phyloP scores from a whole-genome alignment of 1,140 invertebrate species.

The Micrasema longulum region DNA sequence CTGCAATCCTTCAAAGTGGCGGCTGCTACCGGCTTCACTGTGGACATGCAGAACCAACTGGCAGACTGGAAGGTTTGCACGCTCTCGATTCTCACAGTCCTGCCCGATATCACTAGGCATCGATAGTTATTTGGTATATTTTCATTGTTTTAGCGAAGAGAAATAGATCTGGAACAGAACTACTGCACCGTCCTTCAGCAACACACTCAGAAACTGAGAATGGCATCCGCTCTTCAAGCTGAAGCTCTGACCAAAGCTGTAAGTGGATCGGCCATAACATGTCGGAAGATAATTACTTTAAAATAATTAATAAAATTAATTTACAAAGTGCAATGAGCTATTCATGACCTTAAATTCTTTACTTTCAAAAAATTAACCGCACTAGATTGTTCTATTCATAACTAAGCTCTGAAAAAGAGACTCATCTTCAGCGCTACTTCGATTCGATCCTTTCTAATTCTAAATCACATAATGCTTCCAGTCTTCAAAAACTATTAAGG shows the following conservation, averaged over 20 bases:
- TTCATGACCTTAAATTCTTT: no score
- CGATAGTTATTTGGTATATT: background rate
- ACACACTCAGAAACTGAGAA: slow-evolving; percentile 44
- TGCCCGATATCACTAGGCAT: no score
- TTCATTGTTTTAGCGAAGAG: slow-evolving; percentile 38
- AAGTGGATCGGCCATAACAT: background rate
- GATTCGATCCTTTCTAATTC: no score
- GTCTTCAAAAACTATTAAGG: slow-evolving; percentile 24
- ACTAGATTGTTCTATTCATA: no score
- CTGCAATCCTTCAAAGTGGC: slow-evolving; percentile 39
- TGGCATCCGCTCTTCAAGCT: slow-evolving; percentile 37
- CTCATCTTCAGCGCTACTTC: no score
- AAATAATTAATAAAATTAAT: background rate
- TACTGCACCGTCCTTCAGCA: slow-evolving; percentile 49
- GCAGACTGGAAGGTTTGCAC: slow-evolving; percentile 41
- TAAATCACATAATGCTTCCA: no score
- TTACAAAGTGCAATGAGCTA: no score
- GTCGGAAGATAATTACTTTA: no score
- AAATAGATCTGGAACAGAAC: slow-evolving; percentile 40
- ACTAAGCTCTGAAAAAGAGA: no score
- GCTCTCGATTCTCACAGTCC: no score
- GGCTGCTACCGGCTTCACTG: slow-evolving; percentile 40
- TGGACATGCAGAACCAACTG: slow-evolving; percentile 45
- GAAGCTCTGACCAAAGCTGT: slow-evolving; percentile 18
- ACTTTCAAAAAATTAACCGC: no score